Evolutionary conservation across 2,113 vertebrate species (phyloP).

Genomic region (Dicerorhinus sumatrensis): DNA sequence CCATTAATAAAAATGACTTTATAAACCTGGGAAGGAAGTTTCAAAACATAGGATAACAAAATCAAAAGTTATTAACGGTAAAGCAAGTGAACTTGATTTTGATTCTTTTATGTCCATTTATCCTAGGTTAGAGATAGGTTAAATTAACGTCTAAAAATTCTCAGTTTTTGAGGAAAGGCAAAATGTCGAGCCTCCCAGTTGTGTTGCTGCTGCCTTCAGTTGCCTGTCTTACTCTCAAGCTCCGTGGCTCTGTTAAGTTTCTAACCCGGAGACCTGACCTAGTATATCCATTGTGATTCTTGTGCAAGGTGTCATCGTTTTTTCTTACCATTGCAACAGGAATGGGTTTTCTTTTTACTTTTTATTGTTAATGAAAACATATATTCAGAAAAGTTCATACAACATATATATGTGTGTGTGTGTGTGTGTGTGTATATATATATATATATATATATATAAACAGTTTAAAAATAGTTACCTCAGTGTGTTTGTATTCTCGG

Average conservation of each 20-base stretch:
- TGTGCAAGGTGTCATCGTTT: neutral
- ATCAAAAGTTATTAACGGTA: neutral
- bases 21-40: neutral
- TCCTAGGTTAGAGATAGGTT: neutral
- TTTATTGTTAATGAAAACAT: neutral
- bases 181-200: neutral
- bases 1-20: slow-evolving; percentile 22
- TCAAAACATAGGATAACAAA: slow-evolving; percentile 27
- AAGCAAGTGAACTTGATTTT: neutral
- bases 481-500: neutral
- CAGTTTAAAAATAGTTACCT: neutral
- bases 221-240: neutral
- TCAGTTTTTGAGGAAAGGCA: neutral
- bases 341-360: neutral
- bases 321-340: neutral
- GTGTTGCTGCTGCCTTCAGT: neutral
- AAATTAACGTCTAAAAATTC: neutral
- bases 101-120: neutral
- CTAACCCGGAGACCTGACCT: neutral
- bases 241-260: slow-evolving; percentile 2
- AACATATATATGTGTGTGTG: neutral
- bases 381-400: neutral
- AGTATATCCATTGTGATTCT: slow-evolving; percentile 4
- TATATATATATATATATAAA: neutral
- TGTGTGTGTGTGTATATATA: no score